Percentiles rank a stretch among this genome's conserved stretches.
phyloP scores from a whole-genome alignment of 1,140 invertebrate genomes.

The Cyclargus thomasi region DNA sequence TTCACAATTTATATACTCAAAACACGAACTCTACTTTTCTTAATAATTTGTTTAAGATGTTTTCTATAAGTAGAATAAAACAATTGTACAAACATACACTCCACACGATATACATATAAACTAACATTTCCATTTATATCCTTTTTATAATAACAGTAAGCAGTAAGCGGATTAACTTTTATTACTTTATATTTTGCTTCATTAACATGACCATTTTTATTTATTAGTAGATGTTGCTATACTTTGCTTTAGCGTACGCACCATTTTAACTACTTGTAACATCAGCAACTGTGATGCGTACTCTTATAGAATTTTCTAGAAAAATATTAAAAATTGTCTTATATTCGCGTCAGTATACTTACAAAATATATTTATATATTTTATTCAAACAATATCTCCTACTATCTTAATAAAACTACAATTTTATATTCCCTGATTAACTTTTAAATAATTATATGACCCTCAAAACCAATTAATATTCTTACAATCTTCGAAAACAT shows the following conservation, averaged over 20 bases:
- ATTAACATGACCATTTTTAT: constrained; percentile 24
- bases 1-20: constrained; percentile 44
- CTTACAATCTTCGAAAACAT: constrained; percentile 68
- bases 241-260: constrained; percentile 62
- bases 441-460: constrained; percentile 39
- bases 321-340: constrained; percentile 30
- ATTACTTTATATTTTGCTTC: constrained; percentile 22
- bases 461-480: constrained; percentile 44
- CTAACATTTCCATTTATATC: constrained; percentile 14
- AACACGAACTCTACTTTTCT: constrained; percentile 35
- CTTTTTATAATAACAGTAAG: constrained; percentile 15
- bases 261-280: constrained; percentile 44
- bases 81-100: constrained; percentile 10
- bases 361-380: constrained; percentile 43
- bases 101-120: constrained; percentile 13
- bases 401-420: background rate
- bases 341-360: constrained; percentile 6
- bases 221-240: constrained; percentile 35
- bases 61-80: constrained; percentile 45
- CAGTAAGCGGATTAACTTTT: constrained; percentile 16
- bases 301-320: constrained; percentile 47
- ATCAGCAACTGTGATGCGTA: constrained; percentile 70
- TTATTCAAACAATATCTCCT: constrained; percentile 31
- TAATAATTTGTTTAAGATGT: constrained; percentile 59
- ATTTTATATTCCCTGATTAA: constrained; percentile 46